These are phyloP conservation scores for Pectinophora gossypiella DNA, from an alignment of 1,140 invertebrate species.

Conservation along the genomic window DNA sequence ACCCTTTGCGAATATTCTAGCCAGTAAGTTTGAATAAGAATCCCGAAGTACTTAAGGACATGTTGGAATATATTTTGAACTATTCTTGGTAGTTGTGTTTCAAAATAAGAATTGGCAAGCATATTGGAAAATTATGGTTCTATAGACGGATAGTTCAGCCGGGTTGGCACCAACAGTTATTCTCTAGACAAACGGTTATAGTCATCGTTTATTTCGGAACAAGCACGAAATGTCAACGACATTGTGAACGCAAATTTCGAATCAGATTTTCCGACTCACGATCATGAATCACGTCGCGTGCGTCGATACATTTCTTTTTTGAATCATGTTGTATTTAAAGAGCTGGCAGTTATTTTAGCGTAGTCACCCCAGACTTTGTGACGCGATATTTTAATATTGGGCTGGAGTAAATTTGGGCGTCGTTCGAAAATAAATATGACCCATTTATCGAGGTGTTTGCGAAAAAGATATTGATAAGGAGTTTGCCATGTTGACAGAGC, in stretches of 20 bases:
- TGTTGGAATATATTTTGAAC: no score
- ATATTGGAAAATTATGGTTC: no score
- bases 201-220: constrained; percentile 33
- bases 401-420: constrained; percentile 17
- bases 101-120: no score
- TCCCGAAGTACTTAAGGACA: background rate
- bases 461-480: constrained; percentile 65
- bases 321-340: constrained; percentile 34
- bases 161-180: background rate
- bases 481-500: constrained; percentile 55
- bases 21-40: constrained; percentile 26
- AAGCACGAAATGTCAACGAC: constrained; percentile 54
- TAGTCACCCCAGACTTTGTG: constrained; percentile 32
- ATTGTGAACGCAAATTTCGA: constrained; percentile 46
- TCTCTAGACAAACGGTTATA: background rate
- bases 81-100: no score
- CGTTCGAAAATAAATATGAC: constrained; percentile 55
- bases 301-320: constrained; percentile 46
- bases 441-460: constrained; percentile 54
- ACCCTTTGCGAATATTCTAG: constrained; percentile 44
- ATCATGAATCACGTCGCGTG: constrained; percentile 63
- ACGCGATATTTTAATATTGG: constrained; percentile 26
- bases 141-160: no score
- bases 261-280: constrained; percentile 47
- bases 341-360: constrained; percentile 37